These are phyloP conservation scores for honey bee (Apis mellifera) DNA, from an alignment of 1,140 invertebrate genomes.

Conservation along the genomic window Amel_HAv3.1 CM009942.2:2451501-2452000, in stretches of 20 bases:
- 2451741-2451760: background rate
- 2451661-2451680: background rate
- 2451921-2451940: conserved; percentile 4
- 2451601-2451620: conserved; percentile 11
- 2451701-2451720: background rate
- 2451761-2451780: background rate
- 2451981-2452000: background rate
- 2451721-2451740: background rate
- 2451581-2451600: conserved; percentile 11
- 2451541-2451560: background rate
- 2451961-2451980: conserved; percentile 15
- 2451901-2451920: conserved; percentile 8
- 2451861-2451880: conserved; percentile 17
- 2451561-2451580: conserved; percentile 6
- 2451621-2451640: background rate
- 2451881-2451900: background rate
- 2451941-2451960: conserved; percentile 2
- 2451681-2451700: conserved; percentile 35
- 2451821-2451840: background rate
- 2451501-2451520: no score
- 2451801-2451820: conserved; percentile 4
- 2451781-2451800: background rate
- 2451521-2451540: conserved; percentile 12
- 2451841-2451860: background rate
- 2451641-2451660: background rate